These are phyloP conservation scores for Yoshiicerus persimilis DNA, from an alignment of 1,140 invertebrate genomes.

Conservation along the genomic window DNA sequence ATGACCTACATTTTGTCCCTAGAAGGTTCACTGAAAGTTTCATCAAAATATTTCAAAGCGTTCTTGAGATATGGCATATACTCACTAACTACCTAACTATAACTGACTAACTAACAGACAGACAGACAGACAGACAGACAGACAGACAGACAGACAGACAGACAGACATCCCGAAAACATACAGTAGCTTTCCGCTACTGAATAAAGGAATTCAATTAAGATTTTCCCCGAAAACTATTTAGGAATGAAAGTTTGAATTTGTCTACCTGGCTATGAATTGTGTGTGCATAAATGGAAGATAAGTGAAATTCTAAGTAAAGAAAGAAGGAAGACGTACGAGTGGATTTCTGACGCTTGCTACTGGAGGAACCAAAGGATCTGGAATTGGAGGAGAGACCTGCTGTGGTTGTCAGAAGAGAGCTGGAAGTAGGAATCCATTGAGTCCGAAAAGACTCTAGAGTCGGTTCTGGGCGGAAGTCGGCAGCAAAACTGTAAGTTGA, in stretches of 20 bases:
- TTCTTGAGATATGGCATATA: too few species aligned
- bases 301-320: neutral
- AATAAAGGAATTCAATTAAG: neutral
- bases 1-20: too few species aligned
- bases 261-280: neutral
- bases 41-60: too few species aligned
- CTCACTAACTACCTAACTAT: too few species aligned
- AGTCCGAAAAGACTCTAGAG: constrained; percentile 55
- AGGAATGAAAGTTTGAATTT: neutral
- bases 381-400: constrained; percentile 52
- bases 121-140: too few species aligned
- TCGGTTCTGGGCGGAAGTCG: constrained; percentile 66
- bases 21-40: too few species aligned
- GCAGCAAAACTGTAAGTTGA: constrained; percentile 76
- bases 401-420: constrained; percentile 56
- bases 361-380: constrained; percentile 58
- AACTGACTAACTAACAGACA: too few species aligned
- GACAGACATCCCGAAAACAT: too few species aligned
- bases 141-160: too few species aligned
- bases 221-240: neutral
- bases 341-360: constrained; percentile 52
- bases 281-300: neutral
- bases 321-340: constrained; percentile 27
- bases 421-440: constrained; percentile 43
- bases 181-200: too few species aligned